Conservation (phyloP, 2,888 invertebrate species). For the Troides helena region DNA sequence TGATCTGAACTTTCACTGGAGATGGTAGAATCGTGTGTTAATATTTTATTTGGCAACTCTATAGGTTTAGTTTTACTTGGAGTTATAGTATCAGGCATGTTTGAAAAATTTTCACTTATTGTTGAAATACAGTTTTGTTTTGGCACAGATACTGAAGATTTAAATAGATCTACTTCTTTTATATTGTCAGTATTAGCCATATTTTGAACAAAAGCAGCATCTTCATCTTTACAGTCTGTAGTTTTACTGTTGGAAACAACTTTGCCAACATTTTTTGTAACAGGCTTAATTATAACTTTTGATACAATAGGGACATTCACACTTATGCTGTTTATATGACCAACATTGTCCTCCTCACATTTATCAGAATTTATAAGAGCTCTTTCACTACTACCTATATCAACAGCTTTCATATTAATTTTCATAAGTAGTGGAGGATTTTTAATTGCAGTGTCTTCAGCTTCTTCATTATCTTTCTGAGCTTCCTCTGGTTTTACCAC, state of each 20-base stretch:
- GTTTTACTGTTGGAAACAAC: constrained; percentile 33
- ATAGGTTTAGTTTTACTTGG: not conserved
- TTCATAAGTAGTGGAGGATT: constrained; percentile 73
- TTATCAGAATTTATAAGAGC: constrained; percentile 15
- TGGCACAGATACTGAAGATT: constrained; percentile 6
- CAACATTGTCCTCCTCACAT: constrained; percentile 36
- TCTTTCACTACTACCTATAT: constrained; percentile 50
- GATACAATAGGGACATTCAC: constrained; percentile 47
- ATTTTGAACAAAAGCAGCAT: constrained; percentile 8
- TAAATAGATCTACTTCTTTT: not conserved
- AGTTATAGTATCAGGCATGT: not conserved
- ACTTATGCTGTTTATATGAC: constrained; percentile 52
- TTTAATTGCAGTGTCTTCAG: constrained; percentile 51
- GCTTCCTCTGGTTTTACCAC: constrained; percentile 67
- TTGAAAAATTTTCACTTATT: constrained; percentile 12
- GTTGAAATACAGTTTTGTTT: constrained; percentile 44
- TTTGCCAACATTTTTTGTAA: constrained; percentile 41
- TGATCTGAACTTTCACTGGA: constrained; percentile 8
- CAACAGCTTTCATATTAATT: constrained; percentile 69
- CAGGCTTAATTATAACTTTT: constrained; percentile 62
- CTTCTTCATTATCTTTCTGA: constrained; percentile 46
- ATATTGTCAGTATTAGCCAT: not conserved
- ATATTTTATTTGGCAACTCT: constrained; percentile 12
- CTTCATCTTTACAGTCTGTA: constrained; percentile 11
- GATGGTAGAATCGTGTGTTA: constrained; percentile 1